Percentiles rank a stretch among this genome's conserved stretches.
phyloP scores from a whole-genome alignment of 2,888 invertebrate genomes.

The Allacma fusca region DNA sequence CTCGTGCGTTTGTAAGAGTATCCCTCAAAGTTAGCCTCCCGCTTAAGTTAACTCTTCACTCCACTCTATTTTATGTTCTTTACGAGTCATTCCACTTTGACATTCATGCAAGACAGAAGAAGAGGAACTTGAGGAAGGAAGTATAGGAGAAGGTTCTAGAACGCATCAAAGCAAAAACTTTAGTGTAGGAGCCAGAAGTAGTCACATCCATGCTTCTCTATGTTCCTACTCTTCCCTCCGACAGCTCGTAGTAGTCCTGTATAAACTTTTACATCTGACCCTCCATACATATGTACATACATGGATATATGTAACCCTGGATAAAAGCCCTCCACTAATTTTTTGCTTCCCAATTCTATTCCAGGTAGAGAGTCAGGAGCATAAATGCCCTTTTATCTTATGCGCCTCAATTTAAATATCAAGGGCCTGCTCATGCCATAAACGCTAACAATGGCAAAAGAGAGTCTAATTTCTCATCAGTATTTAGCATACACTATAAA shows the following conservation, averaged over 20 bases:
- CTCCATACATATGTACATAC: neutral
- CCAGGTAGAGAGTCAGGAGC: neutral
- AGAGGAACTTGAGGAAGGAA: conserved; percentile 20
- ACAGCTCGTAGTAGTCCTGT: too few species aligned
- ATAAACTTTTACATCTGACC: neutral
- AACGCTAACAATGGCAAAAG: neutral
- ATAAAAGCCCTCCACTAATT: neutral
- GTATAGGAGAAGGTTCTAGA: neutral
- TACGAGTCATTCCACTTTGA: conserved; percentile 36
- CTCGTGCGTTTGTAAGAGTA: too few species aligned
- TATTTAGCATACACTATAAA: conserved; percentile 6
- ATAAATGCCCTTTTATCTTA: conserved; percentile 4
- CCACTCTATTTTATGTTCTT: conserved; percentile 29
- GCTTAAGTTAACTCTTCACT: conserved; percentile 10
- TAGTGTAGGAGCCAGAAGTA: neutral
- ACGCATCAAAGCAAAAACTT: neutral
- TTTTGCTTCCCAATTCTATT: neutral
- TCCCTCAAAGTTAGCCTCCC: neutral
- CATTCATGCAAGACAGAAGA: conserved; percentile 30
- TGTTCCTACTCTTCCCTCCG: neutral
- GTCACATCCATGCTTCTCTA: neutral
- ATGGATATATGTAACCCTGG: neutral
- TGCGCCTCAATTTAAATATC: conserved; percentile 12
- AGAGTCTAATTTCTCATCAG: conserved; percentile 1
- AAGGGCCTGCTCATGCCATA: neutral